Evolutionary conservation across 2,797 vertebrate species (phyloP).

Genomic region (Sparidentex hasta): DNA sequence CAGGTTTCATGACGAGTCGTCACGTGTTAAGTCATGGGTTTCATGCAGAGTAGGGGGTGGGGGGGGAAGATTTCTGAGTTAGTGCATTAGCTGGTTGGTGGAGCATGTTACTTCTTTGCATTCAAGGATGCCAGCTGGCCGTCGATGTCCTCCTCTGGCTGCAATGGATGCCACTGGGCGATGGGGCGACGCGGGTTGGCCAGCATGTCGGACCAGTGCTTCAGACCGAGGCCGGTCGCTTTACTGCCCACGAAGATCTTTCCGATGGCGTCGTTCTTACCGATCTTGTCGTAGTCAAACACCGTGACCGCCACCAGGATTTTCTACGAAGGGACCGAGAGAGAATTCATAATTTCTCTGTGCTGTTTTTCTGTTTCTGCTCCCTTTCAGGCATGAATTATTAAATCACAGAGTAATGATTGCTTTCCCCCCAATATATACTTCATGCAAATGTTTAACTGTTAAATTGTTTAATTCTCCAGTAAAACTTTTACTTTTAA

Average conservation of each 20-base stretch:
- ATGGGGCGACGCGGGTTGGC: slow-evolving; percentile 96
- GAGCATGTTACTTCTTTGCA: slow-evolving; percentile 91
- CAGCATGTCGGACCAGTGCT: slow-evolving; percentile 99
- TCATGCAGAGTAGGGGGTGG: slow-evolving; percentile 83
- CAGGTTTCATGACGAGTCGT: slow-evolving; percentile 72
- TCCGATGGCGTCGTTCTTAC: slow-evolving; percentile 98
- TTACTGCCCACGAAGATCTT: slow-evolving; percentile 98
- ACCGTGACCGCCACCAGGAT: slow-evolving; percentile 97
- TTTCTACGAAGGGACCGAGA: slow-evolving; percentile 86
- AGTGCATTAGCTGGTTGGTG: slow-evolving; percentile 76
- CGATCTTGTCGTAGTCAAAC: slow-evolving; percentile 98
- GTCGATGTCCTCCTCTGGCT: slow-evolving; percentile 97
- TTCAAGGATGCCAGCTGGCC: slow-evolving; percentile 88
- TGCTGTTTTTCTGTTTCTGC: too few relatives aligned
- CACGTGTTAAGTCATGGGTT: slow-evolving; percentile 75
- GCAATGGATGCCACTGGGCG: slow-evolving; percentile 97
- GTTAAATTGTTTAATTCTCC: too few relatives aligned
- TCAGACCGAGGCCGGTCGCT: slow-evolving; percentile 91
- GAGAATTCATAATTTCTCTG: background rate
- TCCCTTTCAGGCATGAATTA: too few relatives aligned
- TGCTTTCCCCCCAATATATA: too few relatives aligned
- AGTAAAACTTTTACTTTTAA: too few relatives aligned
- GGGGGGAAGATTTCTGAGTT: slow-evolving; percentile 66
- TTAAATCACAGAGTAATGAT: too few relatives aligned
- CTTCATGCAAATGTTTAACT: too few relatives aligned